A percentile compares a stretch with the other conserved stretches of the same genome.
Evolutionary conservation across 2,113 vertebrate genomes (phyloP).

Genomic region (Sterna hirundo): DNA sequence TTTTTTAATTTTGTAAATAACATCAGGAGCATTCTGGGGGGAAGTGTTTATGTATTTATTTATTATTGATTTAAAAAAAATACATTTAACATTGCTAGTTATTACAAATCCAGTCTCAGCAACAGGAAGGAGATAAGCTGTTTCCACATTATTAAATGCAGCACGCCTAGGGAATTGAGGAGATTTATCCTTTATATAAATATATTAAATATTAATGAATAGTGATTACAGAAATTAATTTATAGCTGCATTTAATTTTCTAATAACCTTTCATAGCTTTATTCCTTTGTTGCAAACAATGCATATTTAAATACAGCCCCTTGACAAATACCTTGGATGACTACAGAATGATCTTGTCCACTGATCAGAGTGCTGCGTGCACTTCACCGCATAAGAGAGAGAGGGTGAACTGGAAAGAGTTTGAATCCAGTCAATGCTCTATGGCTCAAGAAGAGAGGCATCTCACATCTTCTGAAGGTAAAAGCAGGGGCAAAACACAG

Average conservation of each 20-base stretch:
- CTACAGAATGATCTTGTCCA: background rate
- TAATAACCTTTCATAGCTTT: constrained; percentile 61
- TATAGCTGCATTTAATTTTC: constrained; percentile 72
- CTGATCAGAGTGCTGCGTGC: background rate
- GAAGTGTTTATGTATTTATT: constrained; percentile 92
- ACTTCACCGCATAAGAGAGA: background rate
- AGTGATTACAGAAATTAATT: constrained; percentile 77
- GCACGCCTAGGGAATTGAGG: constrained; percentile 68
- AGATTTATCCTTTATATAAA: constrained; percentile 73
- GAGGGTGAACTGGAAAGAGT: background rate
- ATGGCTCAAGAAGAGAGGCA: background rate
- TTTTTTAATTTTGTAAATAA: constrained; percentile 94
- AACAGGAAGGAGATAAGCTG: constrained; percentile 72
- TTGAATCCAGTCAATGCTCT: background rate
- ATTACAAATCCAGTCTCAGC: constrained; percentile 84
- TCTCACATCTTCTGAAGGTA: background rate
- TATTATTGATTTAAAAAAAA: constrained; percentile 88
- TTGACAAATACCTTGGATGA: constrained; percentile 14
- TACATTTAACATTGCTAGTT: constrained; percentile 87
- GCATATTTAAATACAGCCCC: constrained; percentile 53
- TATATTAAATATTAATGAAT: constrained; percentile 80
- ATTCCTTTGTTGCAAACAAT: constrained; percentile 38
- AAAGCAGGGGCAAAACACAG: background rate
- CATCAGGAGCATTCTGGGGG: constrained; percentile 84
- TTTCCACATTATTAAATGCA: constrained; percentile 78